Evolutionary conservation across 2,888 invertebrate species (phyloP).

Genomic region (Axea sp.): DNA sequence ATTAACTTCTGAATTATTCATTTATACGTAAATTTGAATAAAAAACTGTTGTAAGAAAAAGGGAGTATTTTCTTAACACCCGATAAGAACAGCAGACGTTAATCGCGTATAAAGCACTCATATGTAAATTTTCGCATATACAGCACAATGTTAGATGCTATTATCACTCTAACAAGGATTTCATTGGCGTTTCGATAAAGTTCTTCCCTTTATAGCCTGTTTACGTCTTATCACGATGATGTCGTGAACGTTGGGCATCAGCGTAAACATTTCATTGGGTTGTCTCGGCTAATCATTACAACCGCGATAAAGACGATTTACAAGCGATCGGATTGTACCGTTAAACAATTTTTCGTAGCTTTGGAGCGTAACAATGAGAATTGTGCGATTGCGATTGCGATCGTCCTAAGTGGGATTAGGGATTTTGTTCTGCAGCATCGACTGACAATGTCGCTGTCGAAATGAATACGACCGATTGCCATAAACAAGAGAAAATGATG

Average conservation of each 20-base stretch:
- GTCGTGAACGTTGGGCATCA: slow-evolving; percentile 50
- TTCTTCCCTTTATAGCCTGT: slow-evolving; percentile 55
- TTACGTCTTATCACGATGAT: slow-evolving; percentile 57
- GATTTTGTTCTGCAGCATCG: slow-evolving; percentile 11
- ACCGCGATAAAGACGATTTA: slow-evolving; percentile 61
- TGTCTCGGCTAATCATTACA: slow-evolving; percentile 59
- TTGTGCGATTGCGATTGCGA: slow-evolving; percentile 42
- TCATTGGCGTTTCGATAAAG: slow-evolving; percentile 55
- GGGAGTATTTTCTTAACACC: too few species aligned
- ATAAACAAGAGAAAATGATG: slow-evolving; percentile 37
- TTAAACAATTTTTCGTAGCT: slow-evolving; percentile 58
- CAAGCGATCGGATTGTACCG: slow-evolving; percentile 60
- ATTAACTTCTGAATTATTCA: too few species aligned
- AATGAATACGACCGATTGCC: slow-evolving; percentile 14
- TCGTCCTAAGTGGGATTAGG: slow-evolving; percentile 32
- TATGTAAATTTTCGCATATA: slow-evolving; percentile 24
- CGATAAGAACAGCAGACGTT: too few species aligned
- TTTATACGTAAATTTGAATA: too few species aligned
- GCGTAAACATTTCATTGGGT: slow-evolving; percentile 59
- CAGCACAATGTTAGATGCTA: slow-evolving; percentile 14
- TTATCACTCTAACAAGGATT: slow-evolving; percentile 43
- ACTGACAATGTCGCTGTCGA: slow-evolving; percentile 44
- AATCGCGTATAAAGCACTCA: too few species aligned
- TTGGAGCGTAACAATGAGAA: slow-evolving; percentile 59
- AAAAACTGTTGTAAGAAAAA: too few species aligned